Evolutionary conservation across 2,888 invertebrate species (phyloP), one percentile per base, ranked within the genome.

Genomic region (Dendrolimus houi): DNA sequence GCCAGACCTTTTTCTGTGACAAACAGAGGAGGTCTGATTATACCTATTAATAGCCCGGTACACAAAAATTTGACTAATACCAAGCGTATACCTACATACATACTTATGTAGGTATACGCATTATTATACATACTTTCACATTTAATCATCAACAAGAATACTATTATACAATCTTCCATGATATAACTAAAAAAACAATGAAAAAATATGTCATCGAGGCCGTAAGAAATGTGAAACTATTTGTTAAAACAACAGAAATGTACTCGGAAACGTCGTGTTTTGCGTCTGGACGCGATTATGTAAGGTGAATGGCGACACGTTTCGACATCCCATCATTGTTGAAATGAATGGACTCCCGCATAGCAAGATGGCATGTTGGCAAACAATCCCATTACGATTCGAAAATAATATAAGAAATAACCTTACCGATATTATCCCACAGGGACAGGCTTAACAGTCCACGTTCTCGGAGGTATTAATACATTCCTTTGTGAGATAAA

Each of bases 201-300:
- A 47, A 47, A 47, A 10, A 10, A 47, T 9, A 47, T 47, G 47
- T 47, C 41, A 1, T n/a, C 42, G 14, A 47, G 9, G 55, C 53
- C 55, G 57, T 54, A 41, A 57, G 57, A 63, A 66, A 68, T 62
- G 61, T 59, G 65, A 67, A 65, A 63, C 62, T 60, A 55, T 65
- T 68, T 61, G 60, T 66, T 63, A 67, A 64, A 71, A 73, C 67
- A 73, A 75, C 75, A 72, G 57, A 78, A 70, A 79, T 77, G 71
- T 68, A 76, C 74, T 74, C 79, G 82, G 81, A 83, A 81, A 71
- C 67, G 59, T 59, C 59, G 58, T 63, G 63, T 69, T 67, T 65
- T 66, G 66, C 9, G 47, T 47, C 47, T 47, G 62, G 60, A 61
- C 60, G 55, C 62, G 65, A 63, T 80, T 79, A 74, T 74, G 80